Evolutionary conservation across 2,797 vertebrate species (phyloP).

Genomic region (Yasuhikotakia modesta): DNA sequence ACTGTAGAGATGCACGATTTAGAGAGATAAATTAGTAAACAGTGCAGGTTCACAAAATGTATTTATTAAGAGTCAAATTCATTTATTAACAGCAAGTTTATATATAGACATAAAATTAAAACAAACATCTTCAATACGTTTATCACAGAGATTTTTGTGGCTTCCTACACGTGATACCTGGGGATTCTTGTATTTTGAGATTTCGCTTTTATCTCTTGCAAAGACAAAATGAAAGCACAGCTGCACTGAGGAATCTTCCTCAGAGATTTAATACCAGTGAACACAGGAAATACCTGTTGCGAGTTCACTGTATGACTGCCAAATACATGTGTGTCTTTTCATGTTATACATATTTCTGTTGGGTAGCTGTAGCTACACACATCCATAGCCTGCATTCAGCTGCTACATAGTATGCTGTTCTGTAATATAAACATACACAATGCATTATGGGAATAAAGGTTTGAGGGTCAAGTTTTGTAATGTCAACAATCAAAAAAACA

Average conservation of each 20-base stretch:
- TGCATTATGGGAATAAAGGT: background rate
- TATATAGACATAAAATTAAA: constrained; percentile 6
- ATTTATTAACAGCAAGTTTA: background rate
- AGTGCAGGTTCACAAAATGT: background rate
- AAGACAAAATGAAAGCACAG: constrained; percentile 18
- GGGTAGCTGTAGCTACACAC: too few relatives aligned
- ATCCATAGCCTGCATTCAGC: background rate
- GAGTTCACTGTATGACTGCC: background rate
- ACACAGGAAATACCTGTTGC: constrained; percentile 7
- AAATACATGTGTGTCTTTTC: background rate
- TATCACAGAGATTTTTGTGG: constrained; percentile 9
- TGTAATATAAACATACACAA: constrained; percentile 14
- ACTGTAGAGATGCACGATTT: background rate
- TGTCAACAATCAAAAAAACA: constrained; percentile 19
- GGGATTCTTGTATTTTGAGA: background rate
- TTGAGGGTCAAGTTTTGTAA: constrained; percentile 1
- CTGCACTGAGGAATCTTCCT: background rate
- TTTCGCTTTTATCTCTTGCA: background rate
- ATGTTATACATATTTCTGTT: background rate
- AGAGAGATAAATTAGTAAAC: background rate
- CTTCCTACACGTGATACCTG: background rate
- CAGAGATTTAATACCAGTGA: background rate
- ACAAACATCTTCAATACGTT: constrained; percentile 2
- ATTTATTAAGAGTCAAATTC: background rate
- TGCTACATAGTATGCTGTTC: background rate